Percentiles rank a stretch among this genome's conserved stretches.
These are phyloP conservation scores for Pithys albifrons DNA, from an alignment of 2,113 vertebrate genomes.

Conservation along the genomic window DNA sequence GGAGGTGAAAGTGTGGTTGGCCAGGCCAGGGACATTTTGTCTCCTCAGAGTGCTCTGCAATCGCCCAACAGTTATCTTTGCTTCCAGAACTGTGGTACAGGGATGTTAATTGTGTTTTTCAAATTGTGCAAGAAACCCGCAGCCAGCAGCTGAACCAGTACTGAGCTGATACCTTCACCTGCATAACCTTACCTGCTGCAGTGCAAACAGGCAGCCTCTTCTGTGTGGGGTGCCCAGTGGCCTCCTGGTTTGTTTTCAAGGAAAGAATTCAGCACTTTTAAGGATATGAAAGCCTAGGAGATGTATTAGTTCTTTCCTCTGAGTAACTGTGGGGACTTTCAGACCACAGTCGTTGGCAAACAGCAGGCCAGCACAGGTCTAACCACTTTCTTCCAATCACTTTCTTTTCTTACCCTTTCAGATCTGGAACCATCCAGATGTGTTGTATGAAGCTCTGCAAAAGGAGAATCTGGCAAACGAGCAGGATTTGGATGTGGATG, in stretches of 20 bases:
- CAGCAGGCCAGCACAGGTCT: background rate
- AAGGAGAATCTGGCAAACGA: constrained; percentile 95
- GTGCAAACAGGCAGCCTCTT: background rate
- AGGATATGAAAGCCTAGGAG: background rate
- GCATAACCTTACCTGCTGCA: background rate
- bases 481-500: constrained; percentile 95
- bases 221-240: background rate
- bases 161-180: background rate
- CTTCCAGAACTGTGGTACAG: background rate
- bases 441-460: constrained; percentile 93
- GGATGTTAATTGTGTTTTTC: background rate
- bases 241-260: background rate
- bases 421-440: constrained; percentile 99
- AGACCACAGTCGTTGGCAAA: background rate
- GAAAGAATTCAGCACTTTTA: background rate
- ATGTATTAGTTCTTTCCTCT: background rate
- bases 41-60: background rate
- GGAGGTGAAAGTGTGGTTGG: background rate
- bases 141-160: background rate
- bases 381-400: background rate
- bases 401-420: constrained; percentile 52
- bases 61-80: background rate
- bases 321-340: background rate
- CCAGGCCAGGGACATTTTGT: background rate
- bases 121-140: background rate